Conservation (phyloP, 2,113 vertebrate genomes). For the Puma concolor region DNA sequence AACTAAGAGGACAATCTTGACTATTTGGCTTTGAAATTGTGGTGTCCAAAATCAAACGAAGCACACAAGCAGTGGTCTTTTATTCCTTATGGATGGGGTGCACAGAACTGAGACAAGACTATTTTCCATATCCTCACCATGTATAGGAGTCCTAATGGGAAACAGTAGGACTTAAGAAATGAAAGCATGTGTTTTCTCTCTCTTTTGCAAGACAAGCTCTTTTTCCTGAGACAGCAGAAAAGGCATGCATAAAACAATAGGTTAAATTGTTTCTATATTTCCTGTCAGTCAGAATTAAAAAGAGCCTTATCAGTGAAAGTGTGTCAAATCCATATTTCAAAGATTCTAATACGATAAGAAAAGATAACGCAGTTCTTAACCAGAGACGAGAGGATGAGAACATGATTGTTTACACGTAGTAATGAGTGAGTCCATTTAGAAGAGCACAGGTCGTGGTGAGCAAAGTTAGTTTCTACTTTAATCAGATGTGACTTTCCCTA, state of each 20-base stretch:
- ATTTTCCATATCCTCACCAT: neutral
- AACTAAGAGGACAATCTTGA: neutral
- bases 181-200: neutral
- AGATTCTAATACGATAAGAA: neutral
- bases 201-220: neutral
- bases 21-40: neutral
- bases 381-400: neutral
- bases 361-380: neutral
- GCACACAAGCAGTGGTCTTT: neutral
- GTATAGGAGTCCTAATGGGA: neutral
- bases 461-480: neutral
- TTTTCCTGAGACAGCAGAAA: neutral
- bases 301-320: neutral
- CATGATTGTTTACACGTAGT: neutral
- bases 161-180: neutral
- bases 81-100: neutral
- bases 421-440: neutral
- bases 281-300: neutral
- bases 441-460: neutral
- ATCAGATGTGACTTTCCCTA: neutral
- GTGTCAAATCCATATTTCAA: neutral
- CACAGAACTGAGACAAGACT: neutral
- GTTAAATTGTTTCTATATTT: neutral
- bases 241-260: neutral
- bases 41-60: neutral